Conservation (phyloP, 2,797 vertebrate genomes). For the Hozukius guyotensis region DNA sequence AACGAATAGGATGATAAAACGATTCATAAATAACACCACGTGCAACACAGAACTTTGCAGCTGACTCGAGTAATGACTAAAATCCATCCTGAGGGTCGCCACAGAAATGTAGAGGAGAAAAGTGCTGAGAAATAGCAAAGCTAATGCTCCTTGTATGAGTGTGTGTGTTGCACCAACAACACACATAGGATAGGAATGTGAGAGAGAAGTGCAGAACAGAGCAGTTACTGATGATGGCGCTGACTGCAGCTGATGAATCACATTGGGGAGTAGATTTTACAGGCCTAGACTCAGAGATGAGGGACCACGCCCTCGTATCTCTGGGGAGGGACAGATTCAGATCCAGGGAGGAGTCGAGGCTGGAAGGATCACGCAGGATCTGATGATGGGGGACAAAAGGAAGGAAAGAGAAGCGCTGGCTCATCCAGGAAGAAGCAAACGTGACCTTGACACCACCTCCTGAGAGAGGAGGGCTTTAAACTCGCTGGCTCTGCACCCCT, state of each 20-base stretch:
- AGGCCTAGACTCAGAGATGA: not conserved
- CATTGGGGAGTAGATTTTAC: constrained; percentile 28
- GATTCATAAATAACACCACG: not conserved
- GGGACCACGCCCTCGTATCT: constrained; percentile 31
- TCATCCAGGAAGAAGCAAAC: constrained; percentile 57
- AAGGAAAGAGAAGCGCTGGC: constrained; percentile 54
- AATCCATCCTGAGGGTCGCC: constrained; percentile 4
- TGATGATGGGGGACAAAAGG: constrained; percentile 47
- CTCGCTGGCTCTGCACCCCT: constrained; percentile 17
- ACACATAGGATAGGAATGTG: constrained; percentile 63
- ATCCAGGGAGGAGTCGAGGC: constrained; percentile 35
- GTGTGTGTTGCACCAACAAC: constrained; percentile 10
- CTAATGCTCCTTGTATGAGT: constrained; percentile 28
- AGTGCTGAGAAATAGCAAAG: constrained; percentile 8
- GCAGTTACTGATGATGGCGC: constrained; percentile 47
- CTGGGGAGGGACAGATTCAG: not conserved
- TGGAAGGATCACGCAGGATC: constrained; percentile 20
- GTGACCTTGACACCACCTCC: constrained; percentile 61
- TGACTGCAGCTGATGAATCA: constrained; percentile 56
- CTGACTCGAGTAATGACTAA: not conserved
- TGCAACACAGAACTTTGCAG: not conserved
- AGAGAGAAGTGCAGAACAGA: constrained; percentile 53
- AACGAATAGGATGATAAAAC: not conserved
- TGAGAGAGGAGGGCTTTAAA: constrained; percentile 14
- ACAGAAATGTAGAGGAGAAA: not conserved